These are phyloP conservation scores for Microtus oregoni DNA, from an alignment of 2,113 vertebrate species.

Conservation along the genomic window DNA sequence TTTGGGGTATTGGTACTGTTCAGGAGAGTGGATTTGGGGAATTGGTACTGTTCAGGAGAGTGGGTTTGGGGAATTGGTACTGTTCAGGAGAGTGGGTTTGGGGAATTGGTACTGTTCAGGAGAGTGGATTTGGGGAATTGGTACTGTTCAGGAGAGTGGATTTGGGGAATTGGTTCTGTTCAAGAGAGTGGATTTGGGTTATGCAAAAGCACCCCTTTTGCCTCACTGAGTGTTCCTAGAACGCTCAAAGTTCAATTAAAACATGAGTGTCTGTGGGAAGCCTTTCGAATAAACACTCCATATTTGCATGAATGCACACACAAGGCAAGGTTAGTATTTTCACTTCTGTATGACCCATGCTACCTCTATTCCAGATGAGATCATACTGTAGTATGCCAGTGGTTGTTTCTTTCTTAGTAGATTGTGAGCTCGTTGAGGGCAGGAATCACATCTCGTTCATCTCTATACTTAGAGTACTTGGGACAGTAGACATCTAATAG, in stretches of 20 bases:
- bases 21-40: background rate
- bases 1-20: background rate
- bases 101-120: no score
- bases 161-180: no score
- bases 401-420: background rate
- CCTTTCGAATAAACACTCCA: background rate
- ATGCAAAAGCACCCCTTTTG: background rate
- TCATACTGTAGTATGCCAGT: background rate
- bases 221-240: slow-evolving; percentile 3
- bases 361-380: background rate
- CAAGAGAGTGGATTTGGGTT: slow-evolving; percentile 28
- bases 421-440: slow-evolving; percentile 39
- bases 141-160: no score
- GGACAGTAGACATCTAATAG: background rate
- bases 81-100: no score
- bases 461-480: background rate
- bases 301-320: background rate
- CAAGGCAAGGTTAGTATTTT: background rate
- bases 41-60: no score
- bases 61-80: no score
- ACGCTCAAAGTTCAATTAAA: slow-evolving; percentile 42
- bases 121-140: no score
- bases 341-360: background rate
- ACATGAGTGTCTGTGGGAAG: slow-evolving; percentile 30
- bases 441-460: slow-evolving; percentile 13